Conservation (phyloP, 2,113 vertebrate species). For the Pholis gunnellus region DNA sequence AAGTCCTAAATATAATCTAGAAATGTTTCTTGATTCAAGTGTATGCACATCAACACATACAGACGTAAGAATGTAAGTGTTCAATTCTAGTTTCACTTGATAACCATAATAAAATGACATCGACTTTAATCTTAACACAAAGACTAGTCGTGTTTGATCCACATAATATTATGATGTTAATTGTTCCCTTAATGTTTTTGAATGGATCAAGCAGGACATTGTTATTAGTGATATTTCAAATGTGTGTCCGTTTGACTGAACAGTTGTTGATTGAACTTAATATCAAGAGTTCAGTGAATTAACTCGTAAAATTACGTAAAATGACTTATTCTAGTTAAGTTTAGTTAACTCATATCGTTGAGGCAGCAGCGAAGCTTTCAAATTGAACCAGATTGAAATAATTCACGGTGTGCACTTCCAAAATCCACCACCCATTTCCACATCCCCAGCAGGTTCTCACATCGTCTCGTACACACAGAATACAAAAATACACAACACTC, state of each 20-base stretch:
- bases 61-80: too few species aligned
- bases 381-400: constrained; percentile 12
- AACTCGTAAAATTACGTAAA: not conserved
- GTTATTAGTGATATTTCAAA: not conserved
- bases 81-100: too few species aligned
- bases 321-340: constrained; percentile 1
- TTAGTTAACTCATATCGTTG: not conserved
- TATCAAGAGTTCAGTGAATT: not conserved
- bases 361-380: not conserved
- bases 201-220: too few species aligned
- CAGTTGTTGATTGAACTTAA: not conserved
- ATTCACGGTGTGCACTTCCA: not conserved
- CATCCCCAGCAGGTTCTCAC: not conserved
- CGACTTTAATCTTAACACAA: too few species aligned
- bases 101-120: too few species aligned
- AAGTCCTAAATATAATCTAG: too few species aligned
- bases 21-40: too few species aligned
- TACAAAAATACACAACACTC: not conserved
- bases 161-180: too few species aligned
- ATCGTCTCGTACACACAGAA: not conserved
- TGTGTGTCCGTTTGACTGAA: not conserved
- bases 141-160: too few species aligned
- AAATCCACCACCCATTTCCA: not conserved
- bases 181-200: too few species aligned
- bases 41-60: too few species aligned